Percentiles rank a stretch among this genome's conserved stretches.
These are phyloP conservation scores for Trinectes maculatus DNA, from an alignment of 2,113 vertebrate species.

Conservation along the genomic window DNA sequence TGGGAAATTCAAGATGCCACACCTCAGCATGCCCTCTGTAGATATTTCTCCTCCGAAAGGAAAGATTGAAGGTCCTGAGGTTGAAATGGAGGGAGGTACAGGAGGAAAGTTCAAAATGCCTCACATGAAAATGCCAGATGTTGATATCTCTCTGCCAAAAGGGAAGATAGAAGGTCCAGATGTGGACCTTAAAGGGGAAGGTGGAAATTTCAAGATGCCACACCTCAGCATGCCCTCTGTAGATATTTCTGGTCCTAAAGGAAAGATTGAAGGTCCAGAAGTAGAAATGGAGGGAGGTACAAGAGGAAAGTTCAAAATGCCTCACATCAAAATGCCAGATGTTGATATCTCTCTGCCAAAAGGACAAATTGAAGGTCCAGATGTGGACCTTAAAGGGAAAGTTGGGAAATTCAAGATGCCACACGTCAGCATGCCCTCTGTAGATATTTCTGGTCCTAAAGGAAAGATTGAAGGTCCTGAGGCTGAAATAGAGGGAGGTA, in stretches of 20 bases:
- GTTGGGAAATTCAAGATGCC: constrained; percentile 47
- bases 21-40: neutral
- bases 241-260: constrained; percentile 59
- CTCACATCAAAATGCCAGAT: constrained; percentile 75
- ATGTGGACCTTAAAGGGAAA: neutral
- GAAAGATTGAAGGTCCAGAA: constrained; percentile 20
- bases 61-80: constrained; percentile 42
- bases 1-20: neutral
- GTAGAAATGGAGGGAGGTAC: too few species aligned
- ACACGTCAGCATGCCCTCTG: constrained; percentile 14
- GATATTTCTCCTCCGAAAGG: constrained; percentile 50
- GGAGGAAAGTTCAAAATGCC: constrained; percentile 47
- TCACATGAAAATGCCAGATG: neutral
- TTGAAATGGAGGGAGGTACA: constrained; percentile 15
- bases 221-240: constrained; percentile 72
- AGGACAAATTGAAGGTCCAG: constrained; percentile 29
- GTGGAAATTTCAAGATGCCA: constrained; percentile 71
- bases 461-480: constrained; percentile 8
- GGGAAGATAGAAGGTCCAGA: constrained; percentile 45
- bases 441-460: constrained; percentile 57
- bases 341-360: constrained; percentile 58
- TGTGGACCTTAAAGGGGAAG: neutral
- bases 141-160: constrained; percentile 44
- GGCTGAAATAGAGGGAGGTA: neutral
- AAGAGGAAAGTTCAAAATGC: constrained; percentile 72